Percentiles rank a stretch among this genome's conserved stretches.
These are phyloP conservation scores for Columbina picui DNA, from an alignment of 2,113 vertebrate genomes.

Conservation along the genomic window DNA sequence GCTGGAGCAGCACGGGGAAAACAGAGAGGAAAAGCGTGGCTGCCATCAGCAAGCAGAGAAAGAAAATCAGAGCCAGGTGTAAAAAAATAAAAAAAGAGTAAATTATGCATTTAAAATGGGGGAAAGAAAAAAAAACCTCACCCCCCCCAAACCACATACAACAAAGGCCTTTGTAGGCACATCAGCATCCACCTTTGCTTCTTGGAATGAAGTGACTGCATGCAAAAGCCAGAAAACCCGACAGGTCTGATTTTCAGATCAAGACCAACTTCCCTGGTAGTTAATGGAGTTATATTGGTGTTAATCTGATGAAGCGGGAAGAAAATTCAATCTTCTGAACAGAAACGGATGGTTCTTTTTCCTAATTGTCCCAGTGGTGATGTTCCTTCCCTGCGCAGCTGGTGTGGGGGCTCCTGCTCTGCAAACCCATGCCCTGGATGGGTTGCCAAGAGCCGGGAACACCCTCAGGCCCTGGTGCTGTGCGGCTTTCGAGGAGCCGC, in stretches of 20 bases:
- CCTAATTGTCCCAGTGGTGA: not conserved
- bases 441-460: not conserved
- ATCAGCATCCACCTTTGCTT: not conserved
- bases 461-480: not conserved
- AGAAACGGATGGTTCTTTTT: not conserved
- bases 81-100: too few relatives aligned
- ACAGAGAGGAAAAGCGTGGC: rapidly evolving
- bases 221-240: rapidly evolving
- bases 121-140: not conserved
- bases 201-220: not conserved
- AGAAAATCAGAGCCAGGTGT: not conserved
- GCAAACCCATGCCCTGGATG: not conserved
- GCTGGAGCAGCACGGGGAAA: not conserved
- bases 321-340: not conserved
- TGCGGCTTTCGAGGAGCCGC: not conserved
- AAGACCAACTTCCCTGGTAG: not conserved
- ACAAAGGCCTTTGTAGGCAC: not conserved
- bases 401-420: not conserved
- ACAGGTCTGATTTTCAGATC: not conserved
- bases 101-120: not conserved
- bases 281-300: not conserved
- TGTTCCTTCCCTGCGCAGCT: not conserved
- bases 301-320: constrained; percentile 1
- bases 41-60: not conserved
- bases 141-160: rapidly evolving